These are phyloP conservation scores for Geothlypis trichas DNA, from an alignment of 2,113 vertebrate species.

Conservation along the genomic window DNA sequence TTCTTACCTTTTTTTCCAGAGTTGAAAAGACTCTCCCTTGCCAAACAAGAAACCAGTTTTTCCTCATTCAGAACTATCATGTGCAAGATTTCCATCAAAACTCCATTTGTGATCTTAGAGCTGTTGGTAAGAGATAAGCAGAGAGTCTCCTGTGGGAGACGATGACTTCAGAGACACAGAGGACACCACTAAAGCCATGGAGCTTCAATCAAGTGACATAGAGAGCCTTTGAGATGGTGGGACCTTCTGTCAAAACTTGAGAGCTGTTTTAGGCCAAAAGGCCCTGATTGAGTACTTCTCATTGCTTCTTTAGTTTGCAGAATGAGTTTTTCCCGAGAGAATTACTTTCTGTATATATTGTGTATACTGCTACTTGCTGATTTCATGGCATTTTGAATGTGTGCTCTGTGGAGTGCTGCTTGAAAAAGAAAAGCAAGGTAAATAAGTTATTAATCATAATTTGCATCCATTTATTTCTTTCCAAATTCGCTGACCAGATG, in stretches of 20 bases:
- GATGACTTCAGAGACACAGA: background rate
- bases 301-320: background rate
- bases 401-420: background rate
- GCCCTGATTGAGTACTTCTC: background rate
- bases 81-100: background rate
- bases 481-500: background rate
- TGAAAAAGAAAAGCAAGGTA: background rate
- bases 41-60: background rate
- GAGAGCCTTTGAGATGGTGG: background rate
- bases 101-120: background rate
- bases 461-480: constrained; percentile 18
- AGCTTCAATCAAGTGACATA: background rate
- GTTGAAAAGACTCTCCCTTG: background rate
- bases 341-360: background rate
- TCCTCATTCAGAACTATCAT: background rate
- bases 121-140: background rate
- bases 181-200: background rate
- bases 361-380: background rate
- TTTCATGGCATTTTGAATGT: background rate
- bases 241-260: background rate
- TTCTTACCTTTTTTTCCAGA: background rate
- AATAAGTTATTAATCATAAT: constrained; percentile 39
- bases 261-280: background rate
- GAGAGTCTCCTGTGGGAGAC: background rate
- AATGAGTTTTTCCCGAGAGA: background rate